Conservation (phyloP, 2,113 vertebrate species). For the Colossoma macropomum region DNA sequence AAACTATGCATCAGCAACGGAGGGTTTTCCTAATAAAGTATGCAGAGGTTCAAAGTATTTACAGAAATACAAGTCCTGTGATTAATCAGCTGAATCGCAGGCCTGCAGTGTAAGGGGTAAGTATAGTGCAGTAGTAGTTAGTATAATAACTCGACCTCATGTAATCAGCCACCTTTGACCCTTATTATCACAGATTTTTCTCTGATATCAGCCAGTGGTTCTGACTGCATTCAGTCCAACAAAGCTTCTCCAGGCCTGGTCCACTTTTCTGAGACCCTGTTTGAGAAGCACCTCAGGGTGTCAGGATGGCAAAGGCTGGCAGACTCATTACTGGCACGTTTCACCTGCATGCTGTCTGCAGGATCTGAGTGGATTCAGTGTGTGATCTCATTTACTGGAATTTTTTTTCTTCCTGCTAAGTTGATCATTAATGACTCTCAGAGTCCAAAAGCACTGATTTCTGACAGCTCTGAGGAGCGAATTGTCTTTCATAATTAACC, state of each 20-base stretch:
- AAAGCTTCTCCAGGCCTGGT: too few relatives aligned
- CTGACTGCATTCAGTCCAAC: too few relatives aligned
- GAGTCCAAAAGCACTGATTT: slow-evolving; percentile 40
- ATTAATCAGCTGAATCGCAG: background rate
- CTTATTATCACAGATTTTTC: too few relatives aligned
- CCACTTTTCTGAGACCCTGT: too few relatives aligned
- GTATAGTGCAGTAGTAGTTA: background rate
- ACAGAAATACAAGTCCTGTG: too few relatives aligned
- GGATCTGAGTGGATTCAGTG: background rate
- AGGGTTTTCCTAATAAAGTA: background rate
- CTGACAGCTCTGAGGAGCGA: slow-evolving; percentile 9
- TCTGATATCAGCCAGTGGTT: too few relatives aligned
- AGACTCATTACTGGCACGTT: too few relatives aligned
- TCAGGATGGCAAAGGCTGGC: too few relatives aligned
- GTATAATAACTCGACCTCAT: background rate
- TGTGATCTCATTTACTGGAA: slow-evolving; percentile 6
- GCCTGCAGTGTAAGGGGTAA: background rate
- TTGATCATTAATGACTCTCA: slow-evolving; percentile 52
- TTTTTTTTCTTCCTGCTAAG: slow-evolving; percentile 21
- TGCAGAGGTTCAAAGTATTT: background rate
- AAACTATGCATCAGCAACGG: too few relatives aligned
- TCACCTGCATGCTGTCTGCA: background rate
- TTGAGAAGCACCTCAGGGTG: background rate
- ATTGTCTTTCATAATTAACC: slow-evolving; percentile 44
- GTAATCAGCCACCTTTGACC: background rate